A percentile compares a stretch with the other conserved stretches of the same genome.
Conservation (phyloP, 2,113 vertebrate species). For the Rhinoderma darwinii region DNA sequence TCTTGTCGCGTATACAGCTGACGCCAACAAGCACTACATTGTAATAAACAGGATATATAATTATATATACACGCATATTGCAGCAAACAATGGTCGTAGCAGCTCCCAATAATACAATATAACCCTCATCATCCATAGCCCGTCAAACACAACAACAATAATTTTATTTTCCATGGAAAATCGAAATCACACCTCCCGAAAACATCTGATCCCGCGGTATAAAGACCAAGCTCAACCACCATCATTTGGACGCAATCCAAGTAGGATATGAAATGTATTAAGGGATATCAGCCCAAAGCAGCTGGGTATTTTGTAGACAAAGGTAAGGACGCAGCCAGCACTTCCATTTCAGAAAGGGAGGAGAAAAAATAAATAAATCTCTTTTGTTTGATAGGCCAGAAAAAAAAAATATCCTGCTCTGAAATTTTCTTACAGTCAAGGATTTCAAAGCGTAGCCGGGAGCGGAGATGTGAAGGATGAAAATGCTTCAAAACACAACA, state of each 20-base stretch:
- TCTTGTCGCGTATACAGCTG: neutral
- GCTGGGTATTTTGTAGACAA: neutral
- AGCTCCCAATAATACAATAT: neutral
- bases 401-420: neutral
- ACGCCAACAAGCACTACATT: neutral
- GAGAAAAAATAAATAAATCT: neutral
- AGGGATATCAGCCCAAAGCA: conserved; percentile 13
- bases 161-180: neutral
- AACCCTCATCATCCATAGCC: neutral
- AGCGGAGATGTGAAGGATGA: conserved; percentile 1
- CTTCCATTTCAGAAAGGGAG: neutral
- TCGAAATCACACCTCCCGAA: neutral
- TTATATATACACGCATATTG: neutral
- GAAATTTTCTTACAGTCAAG: conserved; percentile 29
- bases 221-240: conserved; percentile 3
- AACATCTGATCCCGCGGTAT: neutral
- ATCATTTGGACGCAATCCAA: conserved; percentile 1
- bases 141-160: neutral
- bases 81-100: neutral
- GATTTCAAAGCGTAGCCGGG: conserved; percentile 21
- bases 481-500: neutral
- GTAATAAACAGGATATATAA: neutral
- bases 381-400: neutral
- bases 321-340: neutral
- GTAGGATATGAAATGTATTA: conserved; percentile 18